Conservation (phyloP, 1,140 invertebrate species). For the Lysiphlebus fabarum region DNA sequence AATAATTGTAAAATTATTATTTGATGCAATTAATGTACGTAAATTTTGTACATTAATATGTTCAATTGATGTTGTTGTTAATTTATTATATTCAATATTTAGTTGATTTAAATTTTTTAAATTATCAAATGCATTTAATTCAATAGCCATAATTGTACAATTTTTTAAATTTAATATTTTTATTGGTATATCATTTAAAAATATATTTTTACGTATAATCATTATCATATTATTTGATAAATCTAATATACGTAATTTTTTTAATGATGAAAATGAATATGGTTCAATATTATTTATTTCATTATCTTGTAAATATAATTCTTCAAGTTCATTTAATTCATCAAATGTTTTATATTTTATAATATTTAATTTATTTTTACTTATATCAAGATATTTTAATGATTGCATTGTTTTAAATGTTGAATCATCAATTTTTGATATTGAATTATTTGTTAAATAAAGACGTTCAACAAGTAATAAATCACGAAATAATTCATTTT, state of each 20-base stretch:
- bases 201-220: constrained; percentile 59
- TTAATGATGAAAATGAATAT: constrained; percentile 59
- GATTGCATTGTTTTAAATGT: constrained; percentile 74
- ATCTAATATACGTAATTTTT: constrained; percentile 61
- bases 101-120: constrained; percentile 67
- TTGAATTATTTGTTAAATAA: constrained; percentile 80
- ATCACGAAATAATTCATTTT: constrained; percentile 71
- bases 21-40: constrained; percentile 66
- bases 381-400: constrained; percentile 75
- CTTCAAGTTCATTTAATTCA: constrained; percentile 67
- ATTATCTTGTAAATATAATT: constrained; percentile 64
- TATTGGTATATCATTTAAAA: constrained; percentile 61
- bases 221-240: constrained; percentile 62
- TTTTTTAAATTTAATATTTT: constrained; percentile 60
- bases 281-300: constrained; percentile 58
- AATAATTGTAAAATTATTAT: constrained; percentile 74
- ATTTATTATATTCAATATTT: constrained; percentile 70
- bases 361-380: constrained; percentile 67
- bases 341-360: constrained; percentile 67
- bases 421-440: constrained; percentile 73
- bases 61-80: constrained; percentile 64
- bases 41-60: constrained; percentile 71
- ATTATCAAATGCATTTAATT: constrained; percentile 63
- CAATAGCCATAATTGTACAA: constrained; percentile 62
- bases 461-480: constrained; percentile 71